Evolutionary conservation across 1,140 invertebrate species (phyloP).

Genomic region (Geopemphigus sp.): DNA sequence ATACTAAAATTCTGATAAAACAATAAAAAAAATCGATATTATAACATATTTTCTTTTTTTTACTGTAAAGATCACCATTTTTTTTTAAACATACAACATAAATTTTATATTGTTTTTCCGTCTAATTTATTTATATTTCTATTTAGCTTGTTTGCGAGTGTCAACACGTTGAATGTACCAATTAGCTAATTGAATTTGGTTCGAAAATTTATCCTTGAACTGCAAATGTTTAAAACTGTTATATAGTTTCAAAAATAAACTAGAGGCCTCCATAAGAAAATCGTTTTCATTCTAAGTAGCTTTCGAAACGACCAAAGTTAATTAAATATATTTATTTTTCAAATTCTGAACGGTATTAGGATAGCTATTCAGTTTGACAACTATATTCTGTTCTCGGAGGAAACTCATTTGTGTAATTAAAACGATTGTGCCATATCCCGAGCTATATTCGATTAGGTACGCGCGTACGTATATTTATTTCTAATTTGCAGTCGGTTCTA

Average conservation of each 20-base stretch:
- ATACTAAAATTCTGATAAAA: not conserved
- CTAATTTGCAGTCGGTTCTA: not conserved
- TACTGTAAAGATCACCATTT: not conserved
- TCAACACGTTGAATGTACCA: not conserved
- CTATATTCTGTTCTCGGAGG: not conserved
- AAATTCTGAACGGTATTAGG: not conserved
- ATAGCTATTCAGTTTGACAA: not conserved
- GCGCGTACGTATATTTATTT: not conserved
- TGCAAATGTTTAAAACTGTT: not conserved
- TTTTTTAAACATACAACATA: not conserved
- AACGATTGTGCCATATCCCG: not conserved
- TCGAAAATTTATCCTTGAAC: not conserved
- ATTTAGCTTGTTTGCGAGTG: not conserved
- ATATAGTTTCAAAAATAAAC: not conserved
- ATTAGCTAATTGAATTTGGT: not conserved
- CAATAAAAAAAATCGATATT: slow-evolving; percentile 1
- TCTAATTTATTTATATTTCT: not conserved
- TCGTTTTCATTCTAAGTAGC: not conserved
- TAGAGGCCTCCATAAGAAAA: not conserved
- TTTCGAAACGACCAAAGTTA: not conserved
- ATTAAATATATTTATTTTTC: not conserved
- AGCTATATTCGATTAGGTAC: not conserved
- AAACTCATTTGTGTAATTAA: not conserved
- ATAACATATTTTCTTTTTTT: not conserved
- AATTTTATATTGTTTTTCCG: not conserved